Base-by-base conservation (phyloP, 1,140 invertebrate species). In the Bombus consobrinus region DNA sequence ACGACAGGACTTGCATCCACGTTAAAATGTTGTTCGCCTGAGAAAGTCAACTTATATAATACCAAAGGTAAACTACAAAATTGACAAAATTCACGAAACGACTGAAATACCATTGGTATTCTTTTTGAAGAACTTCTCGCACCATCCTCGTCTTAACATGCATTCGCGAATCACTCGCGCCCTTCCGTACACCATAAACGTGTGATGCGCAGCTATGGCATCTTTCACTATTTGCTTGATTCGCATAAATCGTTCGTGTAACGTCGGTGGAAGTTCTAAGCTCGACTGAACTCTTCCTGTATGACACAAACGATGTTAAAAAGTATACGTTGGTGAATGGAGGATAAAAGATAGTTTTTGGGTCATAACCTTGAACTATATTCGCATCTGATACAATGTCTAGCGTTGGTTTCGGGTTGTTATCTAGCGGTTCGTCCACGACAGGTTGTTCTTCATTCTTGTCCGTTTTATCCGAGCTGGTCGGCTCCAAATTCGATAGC, bases 121-220 rank as follows among this genome's bases (percentile, higher is more conserved):
- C 43, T 91, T 95, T 15, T 91, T 88, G 75, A 93, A 94, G 34
- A 93, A 92, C 77, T 95, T 95, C 59, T 95, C 95, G 81, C 93
- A 93, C 95, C 95, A 95, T 47, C 94, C 94, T 32, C 94, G 89
- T 9, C 90, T 90, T n/a, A 95, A 37, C 92, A 95, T 89, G 39
- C 92, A 93, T 72, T 95, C 94, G 32, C 94, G 91, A 80, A 95
- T 88, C 32, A 95, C 91, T 25, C 92, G 85, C 37, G 94, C 91
- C 74, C 93, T 93, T 22, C 95, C 95, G 72, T 95, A 94, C 81
- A 95, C 94, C 94, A 95, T 94, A 57, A 95, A 95, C 47, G 93
- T 95, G 34, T 92, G 93, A 83, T 92, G 92, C 9, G 89, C 87
- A 22, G 89, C 83, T 78, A 95, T 93, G 47, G 95, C 93, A 64